Evolutionary conservation across 1,140 invertebrate species (phyloP), one percentile per base, ranked within the genome.

Genomic region (Sweltsa coloradensis): DNA sequence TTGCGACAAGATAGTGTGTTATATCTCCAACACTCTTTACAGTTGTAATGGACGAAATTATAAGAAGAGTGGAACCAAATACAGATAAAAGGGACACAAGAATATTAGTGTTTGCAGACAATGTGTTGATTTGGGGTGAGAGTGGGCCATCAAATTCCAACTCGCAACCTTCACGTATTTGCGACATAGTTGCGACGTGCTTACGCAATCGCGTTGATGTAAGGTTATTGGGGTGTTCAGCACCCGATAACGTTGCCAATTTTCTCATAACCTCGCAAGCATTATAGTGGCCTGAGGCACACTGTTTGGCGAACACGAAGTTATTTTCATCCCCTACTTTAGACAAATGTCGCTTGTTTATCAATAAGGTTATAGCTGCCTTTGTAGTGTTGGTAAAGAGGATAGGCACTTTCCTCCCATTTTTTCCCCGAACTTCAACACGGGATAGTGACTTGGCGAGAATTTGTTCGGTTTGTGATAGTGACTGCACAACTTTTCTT

Each of bases 141-240:
- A n/a, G n/a, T n/a, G n/a, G n/a, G n/a, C n/a, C 36, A 18, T 53
- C 52, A 13, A 45, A 37, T 50, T 55, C 54, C 6, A 39, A 21
- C 9, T 48, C 45, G 6, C 7, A 49, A 1, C 53, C 23, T 39
- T 49, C 49, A 23, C 53, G 13, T 19, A 55, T 37, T 43, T 55
- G 49, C 16, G 49, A 34, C 5, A 55, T 45, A 11, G 49, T 53
- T 3, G 54, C 52, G 1, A 55, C 50, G 42, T 53, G 54, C 47
- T 55, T 53, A 11, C 52, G 21, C 11, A 55, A 47, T 41, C 45
- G 40, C 22, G 44, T 55, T 16, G 49, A 51, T 5, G 52, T 52
- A 19, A 55, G 42, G 9, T 47, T 25, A 1, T 41, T 27, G n/a
- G 51, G 41, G 40, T 53, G 19, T 6, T 41, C 16, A 14, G 47